Percentiles rank a stretch among this genome's conserved stretches.
phyloP scores from a whole-genome alignment of 2,797 vertebrate species.

The Telmatherina bonti region DNA sequence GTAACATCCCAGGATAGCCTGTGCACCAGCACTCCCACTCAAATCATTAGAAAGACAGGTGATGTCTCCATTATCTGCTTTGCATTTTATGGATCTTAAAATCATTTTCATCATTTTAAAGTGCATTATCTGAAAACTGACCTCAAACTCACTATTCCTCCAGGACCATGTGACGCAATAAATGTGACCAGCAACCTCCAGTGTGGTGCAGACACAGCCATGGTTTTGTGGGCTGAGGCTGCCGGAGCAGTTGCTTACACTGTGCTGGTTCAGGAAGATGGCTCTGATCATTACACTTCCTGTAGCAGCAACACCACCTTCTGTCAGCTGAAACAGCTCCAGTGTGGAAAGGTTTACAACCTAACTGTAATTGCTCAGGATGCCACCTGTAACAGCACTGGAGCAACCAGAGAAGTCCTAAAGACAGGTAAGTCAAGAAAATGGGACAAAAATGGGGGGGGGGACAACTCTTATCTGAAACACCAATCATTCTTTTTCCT shows the following conservation, averaged over 20 bases:
- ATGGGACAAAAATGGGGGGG: neutral
- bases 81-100: slow-evolving; percentile 4
- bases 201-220: slow-evolving; percentile 68
- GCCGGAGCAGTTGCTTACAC: slow-evolving; percentile 63
- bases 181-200: slow-evolving; percentile 65
- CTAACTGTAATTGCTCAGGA: slow-evolving; percentile 71
- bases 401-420: slow-evolving; percentile 38
- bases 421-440: slow-evolving; percentile 68
- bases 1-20: slow-evolving; percentile 43
- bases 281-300: slow-evolving; percentile 43
- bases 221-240: slow-evolving; percentile 70
- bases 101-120: neutral
- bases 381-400: slow-evolving; percentile 73
- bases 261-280: slow-evolving; percentile 46
- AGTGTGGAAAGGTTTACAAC: slow-evolving; percentile 76
- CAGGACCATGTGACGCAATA: slow-evolving; percentile 74
- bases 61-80: neutral
- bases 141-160: neutral
- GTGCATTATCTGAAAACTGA: neutral
- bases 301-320: slow-evolving; percentile 68
- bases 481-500: neutral
- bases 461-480: neutral
- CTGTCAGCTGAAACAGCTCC: slow-evolving; percentile 71
- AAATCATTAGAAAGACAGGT: slow-evolving; percentile 64
- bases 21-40: slow-evolving; percentile 64